Evolutionary conservation across 2,888 invertebrate species (phyloP).

Genomic region (Microchrysa polita): DNA sequence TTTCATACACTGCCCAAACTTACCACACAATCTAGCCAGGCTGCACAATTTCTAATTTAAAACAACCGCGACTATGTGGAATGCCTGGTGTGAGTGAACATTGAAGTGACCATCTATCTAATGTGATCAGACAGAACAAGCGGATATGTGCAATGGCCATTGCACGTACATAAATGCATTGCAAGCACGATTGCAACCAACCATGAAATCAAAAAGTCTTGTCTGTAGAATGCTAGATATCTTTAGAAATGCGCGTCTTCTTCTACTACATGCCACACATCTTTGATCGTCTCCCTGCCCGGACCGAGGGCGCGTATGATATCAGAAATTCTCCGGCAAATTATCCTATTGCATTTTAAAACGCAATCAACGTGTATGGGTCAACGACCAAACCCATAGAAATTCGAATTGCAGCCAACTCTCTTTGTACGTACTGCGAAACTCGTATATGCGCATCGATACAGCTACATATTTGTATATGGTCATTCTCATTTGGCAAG

Average conservation of each 20-base stretch:
- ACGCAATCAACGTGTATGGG: conserved; percentile 38
- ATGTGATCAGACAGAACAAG: neutral
- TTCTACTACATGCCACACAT: too few species aligned
- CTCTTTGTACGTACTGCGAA: neutral
- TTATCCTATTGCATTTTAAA: conserved; percentile 37
- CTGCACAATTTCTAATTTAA: too few species aligned
- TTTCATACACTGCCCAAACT: too few species aligned
- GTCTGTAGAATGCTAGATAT: conserved; percentile 7
- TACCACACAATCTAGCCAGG: too few species aligned
- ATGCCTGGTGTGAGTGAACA: neutral
- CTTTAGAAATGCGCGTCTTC: neutral
- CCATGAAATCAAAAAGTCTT: conserved; percentile 10
- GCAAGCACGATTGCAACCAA: conserved; percentile 7
- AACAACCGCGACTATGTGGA: too few species aligned
- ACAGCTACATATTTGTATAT: too few species aligned
- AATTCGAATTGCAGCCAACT: conserved; percentile 27
- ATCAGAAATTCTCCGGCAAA: conserved; percentile 14
- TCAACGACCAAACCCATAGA: conserved; percentile 43
- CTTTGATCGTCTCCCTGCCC: neutral
- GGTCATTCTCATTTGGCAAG: neutral
- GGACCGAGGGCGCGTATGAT: neutral
- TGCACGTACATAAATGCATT: neutral
- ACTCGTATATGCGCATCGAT: neutral
- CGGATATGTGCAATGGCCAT: neutral
- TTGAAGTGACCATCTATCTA: neutral